Percentiles rank a stretch among this genome's conserved stretches.
phyloP scores from a whole-genome alignment of 2,888 invertebrate species.

The Plagodis pulveraria region DNA sequence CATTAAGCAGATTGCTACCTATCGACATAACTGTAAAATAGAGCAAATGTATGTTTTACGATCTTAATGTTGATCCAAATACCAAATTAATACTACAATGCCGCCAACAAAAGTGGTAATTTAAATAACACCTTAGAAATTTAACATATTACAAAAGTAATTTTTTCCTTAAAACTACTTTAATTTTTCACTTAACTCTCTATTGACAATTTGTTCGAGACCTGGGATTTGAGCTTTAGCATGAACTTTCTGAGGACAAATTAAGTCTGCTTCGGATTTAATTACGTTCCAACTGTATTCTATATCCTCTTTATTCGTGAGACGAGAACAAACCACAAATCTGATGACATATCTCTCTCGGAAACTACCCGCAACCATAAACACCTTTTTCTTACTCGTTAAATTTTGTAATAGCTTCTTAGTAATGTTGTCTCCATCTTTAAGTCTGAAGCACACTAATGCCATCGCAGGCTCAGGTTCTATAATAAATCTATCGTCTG shows the following conservation, averaged over 20 bases:
- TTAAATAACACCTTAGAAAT: no score
- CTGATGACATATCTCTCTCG: constrained; percentile 89
- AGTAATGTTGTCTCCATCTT: constrained; percentile 89
- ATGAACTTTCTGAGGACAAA: constrained; percentile 55
- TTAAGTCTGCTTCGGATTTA: constrained; percentile 78
- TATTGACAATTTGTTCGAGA: constrained; percentile 57
- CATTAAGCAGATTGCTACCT: no score
- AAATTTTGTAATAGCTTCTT: constrained; percentile 89
- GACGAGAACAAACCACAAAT: constrained; percentile 92
- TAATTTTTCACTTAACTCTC: constrained; percentile 67
- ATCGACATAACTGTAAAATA: no score
- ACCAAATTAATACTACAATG: no score
- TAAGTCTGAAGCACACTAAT: constrained; percentile 95
- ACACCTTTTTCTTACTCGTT: constrained; percentile 91
- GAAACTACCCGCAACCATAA: constrained; percentile 91
- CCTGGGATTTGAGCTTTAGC: constrained; percentile 61
- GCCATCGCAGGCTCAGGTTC: constrained; percentile 90
- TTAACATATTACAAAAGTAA: no score
- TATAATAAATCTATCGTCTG: constrained; percentile 92
- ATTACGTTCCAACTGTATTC: constrained; percentile 90
- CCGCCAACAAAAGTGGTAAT: no score
- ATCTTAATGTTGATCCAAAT: no score
- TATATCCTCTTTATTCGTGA: constrained; percentile 89
- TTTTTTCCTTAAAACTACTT: constrained; percentile 46
- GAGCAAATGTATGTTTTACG: no score